Evolutionary conservation across 2,888 invertebrate genomes (phyloP), one percentile per base, ranked within the genome.

Genomic region (Drosophila incognita): DNA sequence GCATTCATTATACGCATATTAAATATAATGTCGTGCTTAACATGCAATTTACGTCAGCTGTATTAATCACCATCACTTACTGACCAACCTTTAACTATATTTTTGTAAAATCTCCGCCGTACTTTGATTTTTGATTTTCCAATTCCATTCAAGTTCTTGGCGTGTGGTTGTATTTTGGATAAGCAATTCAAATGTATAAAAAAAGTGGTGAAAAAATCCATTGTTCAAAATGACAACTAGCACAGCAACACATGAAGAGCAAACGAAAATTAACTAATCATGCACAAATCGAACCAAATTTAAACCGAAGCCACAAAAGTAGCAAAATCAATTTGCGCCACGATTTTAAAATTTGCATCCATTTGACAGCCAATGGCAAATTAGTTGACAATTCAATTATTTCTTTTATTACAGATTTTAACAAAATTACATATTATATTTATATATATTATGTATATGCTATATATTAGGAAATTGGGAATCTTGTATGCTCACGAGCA

Each of bases 311-410:
- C 52, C 75, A 67, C 69, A 74, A 60, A 59, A 81, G 69, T 69
- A 69, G 49, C 65, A 74, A 69, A 59, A 71, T 42, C 18, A 61
- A 74, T 77, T 71, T 58, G 67, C 51, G 48, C 48, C 38, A 53
- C 51, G 49, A 79, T 70, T 68, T 73, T 58, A 21, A 54, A 69
- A 66, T 57, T 63, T 64, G 60, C 54, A 24, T 57, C 33, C 64
- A 56, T 61, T 65, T 63, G 64, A 62, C 67, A 49, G 53, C 69
- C 75, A 81, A 74, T 78, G 71, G 70, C 76, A 82, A 85, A 84
- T 82, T 79, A 72, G 67, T 76, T 74, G 69, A 48, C 78, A 76
- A 79, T 81, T 79, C 62, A 81, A 87, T 85, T 79, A 74, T 74
- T 70, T 83, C 33, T 59, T 59, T 59, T 54, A 52, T 3, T 10